Conservation (phyloP, 2,888 invertebrate genomes). For the Meta bourneti region DNA sequence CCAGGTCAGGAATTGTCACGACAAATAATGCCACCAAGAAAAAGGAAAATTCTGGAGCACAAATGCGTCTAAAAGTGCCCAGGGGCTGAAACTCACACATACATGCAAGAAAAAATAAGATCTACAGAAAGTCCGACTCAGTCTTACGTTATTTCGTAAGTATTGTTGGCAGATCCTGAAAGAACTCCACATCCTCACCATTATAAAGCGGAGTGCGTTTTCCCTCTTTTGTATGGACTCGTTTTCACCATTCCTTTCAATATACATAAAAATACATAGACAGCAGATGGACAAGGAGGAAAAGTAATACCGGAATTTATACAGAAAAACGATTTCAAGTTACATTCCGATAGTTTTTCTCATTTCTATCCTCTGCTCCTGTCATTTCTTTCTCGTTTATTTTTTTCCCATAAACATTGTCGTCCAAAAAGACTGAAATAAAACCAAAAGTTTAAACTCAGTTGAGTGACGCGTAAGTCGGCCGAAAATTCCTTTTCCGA, state of each 20-base stretch:
- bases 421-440: slow-evolving; percentile 8
- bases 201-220: not conserved
- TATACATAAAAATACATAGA: slow-evolving; percentile 47
- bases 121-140: slow-evolving; percentile 15
- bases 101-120: slow-evolving; percentile 28
- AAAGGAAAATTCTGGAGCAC: not conserved
- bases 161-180: slow-evolving; percentile 30
- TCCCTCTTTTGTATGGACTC: slow-evolving; percentile 12
- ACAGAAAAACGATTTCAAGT: not conserved
- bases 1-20: not conserved
- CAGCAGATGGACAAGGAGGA: slow-evolving; percentile 4
- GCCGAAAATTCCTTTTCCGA: not conserved
- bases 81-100: slow-evolving; percentile 1
- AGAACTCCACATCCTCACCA: not conserved
- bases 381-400: slow-evolving; percentile 19
- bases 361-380: not conserved
- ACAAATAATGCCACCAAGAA: not conserved
- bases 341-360: not conserved
- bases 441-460: not conserved
- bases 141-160: slow-evolving; percentile 26
- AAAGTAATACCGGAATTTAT: slow-evolving; percentile 30
- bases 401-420: not conserved
- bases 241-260: slow-evolving; percentile 27
- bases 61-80: not conserved
- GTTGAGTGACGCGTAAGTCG: slow-evolving; percentile 11